phyloP scores from a whole-genome alignment of 2,888 invertebrate species.

The Acrobasis consociella region DNA sequence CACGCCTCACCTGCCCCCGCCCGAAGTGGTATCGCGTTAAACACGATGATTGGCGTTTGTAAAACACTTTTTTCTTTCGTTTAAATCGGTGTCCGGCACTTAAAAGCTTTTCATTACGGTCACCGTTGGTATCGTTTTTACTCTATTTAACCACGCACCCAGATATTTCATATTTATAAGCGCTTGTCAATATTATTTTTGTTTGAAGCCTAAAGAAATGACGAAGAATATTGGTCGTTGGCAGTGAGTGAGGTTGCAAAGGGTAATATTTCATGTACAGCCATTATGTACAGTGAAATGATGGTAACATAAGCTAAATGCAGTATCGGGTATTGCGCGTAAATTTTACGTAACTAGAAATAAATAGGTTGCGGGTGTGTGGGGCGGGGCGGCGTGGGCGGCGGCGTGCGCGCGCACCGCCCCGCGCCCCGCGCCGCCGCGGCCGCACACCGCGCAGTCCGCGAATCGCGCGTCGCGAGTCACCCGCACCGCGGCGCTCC shows the following conservation, averaged over 20 bases:
- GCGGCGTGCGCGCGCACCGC: constrained; percentile 67
- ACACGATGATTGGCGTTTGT: constrained; percentile 73
- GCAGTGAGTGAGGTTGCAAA: constrained; percentile 35
- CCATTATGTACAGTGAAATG: constrained; percentile 38
- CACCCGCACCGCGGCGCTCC: constrained; percentile 62
- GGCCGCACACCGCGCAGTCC: constrained; percentile 65
- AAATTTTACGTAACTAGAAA: constrained; percentile 83
- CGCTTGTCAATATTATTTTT: background rate
- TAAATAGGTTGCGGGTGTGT: constrained; percentile 83
- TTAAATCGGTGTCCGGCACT: constrained; percentile 42
- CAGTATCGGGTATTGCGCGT: constrained; percentile 81
- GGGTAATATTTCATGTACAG: constrained; percentile 12
- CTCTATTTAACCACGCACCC: constrained; percentile 1
- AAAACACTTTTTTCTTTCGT: constrained; percentile 57
- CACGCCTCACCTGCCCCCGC: constrained; percentile 69
- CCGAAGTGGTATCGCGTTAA: constrained; percentile 61
- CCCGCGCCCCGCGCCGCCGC: constrained; percentile 46
- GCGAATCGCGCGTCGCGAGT: constrained; percentile 75
- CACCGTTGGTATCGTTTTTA: background rate
- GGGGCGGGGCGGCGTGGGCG: constrained; percentile 77
- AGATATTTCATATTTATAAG: background rate
- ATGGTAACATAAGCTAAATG: constrained; percentile 72
- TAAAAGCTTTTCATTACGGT: constrained; percentile 37
- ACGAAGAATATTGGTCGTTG: constrained; percentile 17
- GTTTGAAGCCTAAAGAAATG: background rate